Percentiles rank a stretch among this genome's conserved stretches.
phyloP scores from a whole-genome alignment of 2,888 invertebrate species.

The Leptopilina syphax region DNA sequence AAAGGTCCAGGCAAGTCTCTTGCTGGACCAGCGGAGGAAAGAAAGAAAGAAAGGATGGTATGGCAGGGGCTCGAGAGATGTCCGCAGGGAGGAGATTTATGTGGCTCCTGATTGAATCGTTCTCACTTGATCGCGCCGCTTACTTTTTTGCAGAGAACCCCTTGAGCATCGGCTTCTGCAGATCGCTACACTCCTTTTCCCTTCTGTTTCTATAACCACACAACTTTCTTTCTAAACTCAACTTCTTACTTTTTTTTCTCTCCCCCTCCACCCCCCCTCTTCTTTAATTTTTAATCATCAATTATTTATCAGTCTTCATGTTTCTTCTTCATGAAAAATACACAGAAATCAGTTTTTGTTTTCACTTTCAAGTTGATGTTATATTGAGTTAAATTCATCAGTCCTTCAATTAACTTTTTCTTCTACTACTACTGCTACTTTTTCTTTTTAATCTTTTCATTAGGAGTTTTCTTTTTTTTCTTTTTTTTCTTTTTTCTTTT shows the following conservation, averaged over 20 bases:
- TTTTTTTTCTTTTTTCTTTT: not conserved
- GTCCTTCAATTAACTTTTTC: constrained; percentile 9
- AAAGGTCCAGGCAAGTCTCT: constrained; percentile 49
- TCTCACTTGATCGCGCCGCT: constrained; percentile 77
- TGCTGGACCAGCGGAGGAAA: constrained; percentile 57
- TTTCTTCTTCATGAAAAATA: constrained; percentile 29
- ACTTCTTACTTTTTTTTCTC: not conserved
- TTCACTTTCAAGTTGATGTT: not conserved
- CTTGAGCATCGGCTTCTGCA: constrained; percentile 54
- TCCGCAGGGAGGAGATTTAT: constrained; percentile 76
- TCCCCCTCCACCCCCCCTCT: not conserved
- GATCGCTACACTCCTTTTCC: constrained; percentile 37
- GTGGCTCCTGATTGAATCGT: constrained; percentile 77
- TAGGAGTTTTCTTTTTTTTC: not conserved
- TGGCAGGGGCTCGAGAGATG: constrained; percentile 67
- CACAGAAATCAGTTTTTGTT: constrained; percentile 32
- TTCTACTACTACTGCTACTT: not conserved
- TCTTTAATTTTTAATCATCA: constrained; percentile 36
- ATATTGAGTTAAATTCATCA: constrained; percentile 34
- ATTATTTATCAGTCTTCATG: constrained; percentile 32
- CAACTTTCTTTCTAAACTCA: constrained; percentile 46
- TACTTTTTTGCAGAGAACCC: constrained; percentile 70
- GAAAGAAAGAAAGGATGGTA: constrained; percentile 55
- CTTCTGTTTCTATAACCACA: constrained; percentile 41
- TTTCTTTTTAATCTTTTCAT: constrained; percentile 1